Conservation (phyloP, 92 coral and sea anemone species). For the Zoanthus solanderi region DNA sequence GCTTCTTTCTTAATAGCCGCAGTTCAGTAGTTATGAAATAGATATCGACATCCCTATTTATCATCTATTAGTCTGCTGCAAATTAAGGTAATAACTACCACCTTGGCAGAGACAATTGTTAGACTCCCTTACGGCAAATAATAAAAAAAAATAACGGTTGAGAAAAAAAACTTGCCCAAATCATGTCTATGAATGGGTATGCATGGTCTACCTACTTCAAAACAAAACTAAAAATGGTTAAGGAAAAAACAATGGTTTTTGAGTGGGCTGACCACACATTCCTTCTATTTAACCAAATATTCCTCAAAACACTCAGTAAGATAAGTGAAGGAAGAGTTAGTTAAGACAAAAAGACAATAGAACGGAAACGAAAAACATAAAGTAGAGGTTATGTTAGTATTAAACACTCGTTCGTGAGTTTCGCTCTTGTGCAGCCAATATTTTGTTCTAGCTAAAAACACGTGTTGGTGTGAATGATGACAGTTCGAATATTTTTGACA, state of each 20-base stretch:
- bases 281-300: conserved; percentile 1
- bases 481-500: conserved; percentile 35
- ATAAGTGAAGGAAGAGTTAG: conserved; percentile 26
- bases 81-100: neutral
- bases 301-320: conserved; percentile 34
- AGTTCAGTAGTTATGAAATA: conserved; percentile 31
- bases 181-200: neutral
- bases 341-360: conserved; percentile 39
- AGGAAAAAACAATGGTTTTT: neutral
- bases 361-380: conserved; percentile 24
- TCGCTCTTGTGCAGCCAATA: conserved; percentile 16
- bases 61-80: conserved; percentile 15
- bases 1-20: conserved; percentile 1
- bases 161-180: neutral
- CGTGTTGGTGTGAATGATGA: neutral
- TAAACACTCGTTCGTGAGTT: conserved; percentile 49
- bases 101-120: conserved; percentile 12
- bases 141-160: neutral
- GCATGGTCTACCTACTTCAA: neutral
- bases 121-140: neutral
- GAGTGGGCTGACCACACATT: conserved; percentile 16
- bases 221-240: neutral
- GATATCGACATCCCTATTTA: conserved; percentile 34
- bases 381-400: conserved; percentile 17
- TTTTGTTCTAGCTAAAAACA: conserved; percentile 3